Evolutionary conservation across 2,888 invertebrate species (phyloP), one percentile per base, ranked within the genome.

Genomic region (Linhomoeus sp.): DNA sequence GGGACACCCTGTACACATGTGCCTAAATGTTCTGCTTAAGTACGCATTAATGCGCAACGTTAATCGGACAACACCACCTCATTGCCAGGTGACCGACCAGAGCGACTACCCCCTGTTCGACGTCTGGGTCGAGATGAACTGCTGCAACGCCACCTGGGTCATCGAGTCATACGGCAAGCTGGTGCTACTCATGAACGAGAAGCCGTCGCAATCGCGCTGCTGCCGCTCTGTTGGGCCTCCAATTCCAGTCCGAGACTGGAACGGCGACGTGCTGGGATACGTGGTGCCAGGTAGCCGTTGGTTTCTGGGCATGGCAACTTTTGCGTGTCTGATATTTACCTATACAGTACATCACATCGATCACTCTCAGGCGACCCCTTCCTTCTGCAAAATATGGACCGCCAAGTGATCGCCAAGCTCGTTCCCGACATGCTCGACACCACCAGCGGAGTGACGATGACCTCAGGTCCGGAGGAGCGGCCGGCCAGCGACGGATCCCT

Each of bases 41-140:
- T n/a, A n/a, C n/a, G n/a, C n/a, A n/a, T n/a, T n/a, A n/a, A n/a
- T n/a, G n/a, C n/a, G n/a, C n/a, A n/a, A n/a, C n/a, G n/a, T n/a
- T n/a, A n/a, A n/a, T n/a, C n/a, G n/a, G n/a, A n/a, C n/a, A n/a
- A n/a, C n/a, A n/a, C n/a, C n/a, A n/a, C n/a, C n/a, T n/a, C n/a
- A n/a, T n/a, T n/a, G n/a, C n/a, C 45, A 49, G 44, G 33, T 49
- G 12, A 49, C 49, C 9, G 49, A 49, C 22, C 2, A n/a, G 20
- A 29, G 19, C 5, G 45, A 42, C 15, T 45, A 19, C 22, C 49
- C 49, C 9, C 39, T 49, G 23, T 47, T 49, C 33, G 49, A 49
- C 45, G 49, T 47, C 20, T 49, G 47, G 47, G 19, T 49, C 17
- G 49, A 49, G 25, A 42, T 45, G 41, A 41, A 45, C 39, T 47